These are phyloP conservation scores for Acromyrmex echinatior DNA, from an alignment of 1,140 invertebrate species.

Conservation along the genomic window DNA sequence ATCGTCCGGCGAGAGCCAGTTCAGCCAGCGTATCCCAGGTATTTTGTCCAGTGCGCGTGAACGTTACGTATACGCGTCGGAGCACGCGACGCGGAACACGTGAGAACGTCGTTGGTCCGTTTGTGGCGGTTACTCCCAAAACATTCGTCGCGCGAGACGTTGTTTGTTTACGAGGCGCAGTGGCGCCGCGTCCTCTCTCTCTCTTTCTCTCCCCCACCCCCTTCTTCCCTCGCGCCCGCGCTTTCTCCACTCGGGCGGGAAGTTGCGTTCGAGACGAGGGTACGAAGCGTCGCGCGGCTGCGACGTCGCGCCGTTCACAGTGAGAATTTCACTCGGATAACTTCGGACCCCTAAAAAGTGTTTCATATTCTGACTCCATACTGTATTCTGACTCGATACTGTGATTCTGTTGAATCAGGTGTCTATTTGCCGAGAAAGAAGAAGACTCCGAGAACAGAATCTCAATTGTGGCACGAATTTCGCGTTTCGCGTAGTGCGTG, in stretches of 20 bases:
- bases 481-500: no score
- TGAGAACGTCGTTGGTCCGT: background rate
- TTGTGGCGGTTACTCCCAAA: background rate
- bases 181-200: slow-evolving; percentile 34
- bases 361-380: no score
- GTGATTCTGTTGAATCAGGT: no score
- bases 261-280: background rate
- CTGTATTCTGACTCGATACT: no score
- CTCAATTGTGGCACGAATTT: no score
- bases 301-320: background rate
- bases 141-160: slow-evolving; percentile 14
- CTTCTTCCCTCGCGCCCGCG: background rate
- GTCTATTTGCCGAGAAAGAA: no score
- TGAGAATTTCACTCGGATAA: background rate
- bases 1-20: background rate
- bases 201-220: no score
- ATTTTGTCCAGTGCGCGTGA: background rate
- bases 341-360: no score
- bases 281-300: no score
- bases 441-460: no score
- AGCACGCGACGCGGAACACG: background rate
- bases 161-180: slow-evolving; percentile 50
- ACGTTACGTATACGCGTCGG: background rate
- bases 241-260: slow-evolving; percentile 29
- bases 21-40: no score